Evolutionary conservation across 2,888 invertebrate species (phyloP).

Genomic region (Eupithecia inturbata): DNA sequence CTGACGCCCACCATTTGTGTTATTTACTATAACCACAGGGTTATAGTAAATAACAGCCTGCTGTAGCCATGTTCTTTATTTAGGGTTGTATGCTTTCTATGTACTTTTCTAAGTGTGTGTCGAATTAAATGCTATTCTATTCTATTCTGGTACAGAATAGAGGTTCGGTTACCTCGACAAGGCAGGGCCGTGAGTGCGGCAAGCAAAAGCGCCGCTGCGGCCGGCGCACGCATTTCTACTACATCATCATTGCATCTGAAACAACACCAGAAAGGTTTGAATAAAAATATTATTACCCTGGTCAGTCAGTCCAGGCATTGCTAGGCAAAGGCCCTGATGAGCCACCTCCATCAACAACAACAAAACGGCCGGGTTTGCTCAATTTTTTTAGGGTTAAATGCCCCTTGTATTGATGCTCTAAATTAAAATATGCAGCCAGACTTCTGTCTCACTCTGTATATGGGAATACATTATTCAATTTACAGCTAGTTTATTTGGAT

Average conservation of each 20-base stretch:
- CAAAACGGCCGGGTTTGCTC: no score
- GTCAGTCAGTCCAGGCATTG: no score
- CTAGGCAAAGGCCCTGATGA: not conserved
- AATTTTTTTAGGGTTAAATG: not conserved
- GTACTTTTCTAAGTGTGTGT: no score
- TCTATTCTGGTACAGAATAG: no score
- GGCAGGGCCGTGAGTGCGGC: constrained; percentile 76
- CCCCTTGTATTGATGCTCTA: not conserved
- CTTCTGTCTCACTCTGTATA: not conserved
- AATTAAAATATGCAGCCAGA: not conserved
- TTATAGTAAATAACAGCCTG: no score
- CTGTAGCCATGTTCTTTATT: no score
- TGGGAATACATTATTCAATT: not conserved
- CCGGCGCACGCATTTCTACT: constrained; percentile 76
- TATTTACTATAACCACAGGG: no score
- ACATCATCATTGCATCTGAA: constrained; percentile 70
- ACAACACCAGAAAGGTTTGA: constrained; percentile 47
- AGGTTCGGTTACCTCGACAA: constrained; percentile 62
- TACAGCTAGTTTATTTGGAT: not conserved
- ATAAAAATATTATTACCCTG: not conserved
- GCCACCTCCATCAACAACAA: not conserved
- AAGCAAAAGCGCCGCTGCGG: constrained; percentile 75
- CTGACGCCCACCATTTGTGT: no score
- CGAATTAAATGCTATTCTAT: no score
- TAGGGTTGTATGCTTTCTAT: no score